Conservation (phyloP, 1,140 invertebrate species). For the Magallana angulata region DNA sequence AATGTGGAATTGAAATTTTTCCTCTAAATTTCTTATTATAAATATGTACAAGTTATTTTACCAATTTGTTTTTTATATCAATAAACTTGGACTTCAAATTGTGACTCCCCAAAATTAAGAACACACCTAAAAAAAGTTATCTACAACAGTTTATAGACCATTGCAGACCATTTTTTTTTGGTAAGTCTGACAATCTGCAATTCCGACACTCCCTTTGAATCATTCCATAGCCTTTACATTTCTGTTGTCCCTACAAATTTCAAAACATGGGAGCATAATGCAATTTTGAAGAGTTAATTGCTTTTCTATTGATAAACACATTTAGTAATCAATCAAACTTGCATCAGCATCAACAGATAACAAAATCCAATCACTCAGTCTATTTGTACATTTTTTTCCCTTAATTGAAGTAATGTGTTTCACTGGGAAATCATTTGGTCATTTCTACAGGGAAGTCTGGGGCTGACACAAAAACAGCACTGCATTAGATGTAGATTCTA, state of each 20-base stretch:
- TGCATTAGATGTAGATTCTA: too few species aligned
- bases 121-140: too few species aligned
- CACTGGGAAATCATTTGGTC: not conserved
- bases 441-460: conserved; percentile 15
- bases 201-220: too few species aligned
- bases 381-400: conserved; percentile 20
- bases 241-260: conserved; percentile 6
- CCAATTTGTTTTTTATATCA: too few species aligned
- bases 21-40: too few species aligned
- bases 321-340: conserved; percentile 24
- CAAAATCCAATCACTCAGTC: not conserved
- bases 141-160: too few species aligned
- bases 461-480: not conserved
- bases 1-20: too few species aligned
- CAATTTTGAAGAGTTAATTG: conserved; percentile 7
- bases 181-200: too few species aligned
- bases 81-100: too few species aligned
- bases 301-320: conserved; percentile 33
- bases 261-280: conserved; percentile 1
- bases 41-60: too few species aligned
- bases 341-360: conserved; percentile 10
- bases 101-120: too few species aligned
- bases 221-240: not conserved
- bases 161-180: too few species aligned
- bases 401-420: conserved; percentile 34